Base-by-base conservation (phyloP, 2,113 vertebrate species). In the Tor tambroides region DNA sequence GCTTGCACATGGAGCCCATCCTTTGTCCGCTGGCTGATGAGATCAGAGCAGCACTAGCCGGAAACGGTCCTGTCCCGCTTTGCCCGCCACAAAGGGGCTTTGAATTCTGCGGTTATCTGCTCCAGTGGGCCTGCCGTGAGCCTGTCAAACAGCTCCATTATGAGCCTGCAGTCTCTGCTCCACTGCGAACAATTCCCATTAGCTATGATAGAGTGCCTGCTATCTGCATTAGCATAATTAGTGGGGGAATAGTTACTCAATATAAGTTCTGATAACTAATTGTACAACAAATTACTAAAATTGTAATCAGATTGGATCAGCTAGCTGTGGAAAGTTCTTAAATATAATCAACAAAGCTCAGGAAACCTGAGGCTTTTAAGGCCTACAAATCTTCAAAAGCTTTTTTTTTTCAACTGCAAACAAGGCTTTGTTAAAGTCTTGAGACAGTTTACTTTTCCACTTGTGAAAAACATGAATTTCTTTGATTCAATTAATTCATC, bases 1-100 rank as follows among this genome's bases (percentile, higher is more conserved):
- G 81, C 56, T 67, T 86, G 91, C 93, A 93, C 91, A 89, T 86
- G 91, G 82, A 76, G 88, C 26, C 86, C 80, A 87, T 87, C 83
- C 63, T 91, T 85, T 86, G 90, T 90, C 89, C 19, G n/a, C 32
- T 32, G 26, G 59, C 54, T 49, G 83, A 38, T 56, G 51, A 80
- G 83, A 84, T 80, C 63, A 85, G 51, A 88, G 83, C 74, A 51
- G 26, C 51, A 19, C 49, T 78, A 51, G 38, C 75, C 86, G 38
- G 43, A 81, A 79, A 71, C 65, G 23, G 78, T 49, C 35, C 43
- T 78, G 23, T 87, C 76, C 54, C 54, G 63, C 67, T 85, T 43
- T 54, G 71, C 72, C 69, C 35, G 14, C 80, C 54, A 87, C 80
- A 87, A 87, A 87, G 56, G n/a, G 71, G 35, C 87, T 86, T 85